Percentiles rank a stretch among this genome's conserved stretches.
These are phyloP conservation scores for Amphimedon queenslandica DNA, from an alignment of 37 sponge, comb jelly and placozoan genomes.

Conservation along the genomic window DNA sequence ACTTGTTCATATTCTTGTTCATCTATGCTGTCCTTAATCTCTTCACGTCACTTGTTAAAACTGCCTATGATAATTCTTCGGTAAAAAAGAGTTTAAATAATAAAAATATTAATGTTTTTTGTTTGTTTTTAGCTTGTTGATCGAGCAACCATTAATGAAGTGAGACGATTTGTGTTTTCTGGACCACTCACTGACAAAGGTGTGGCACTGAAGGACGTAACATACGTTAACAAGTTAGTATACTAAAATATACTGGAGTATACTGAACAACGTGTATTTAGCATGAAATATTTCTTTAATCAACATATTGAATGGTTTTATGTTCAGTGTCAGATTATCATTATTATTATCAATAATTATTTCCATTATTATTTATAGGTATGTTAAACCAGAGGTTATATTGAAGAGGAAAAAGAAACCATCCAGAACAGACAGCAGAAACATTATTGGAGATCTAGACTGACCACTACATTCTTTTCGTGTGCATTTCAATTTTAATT, in stretches of 20 bases:
- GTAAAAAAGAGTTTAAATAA: constrained; percentile 1
- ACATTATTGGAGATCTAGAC: not conserved
- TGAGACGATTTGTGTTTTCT: constrained; percentile 8
- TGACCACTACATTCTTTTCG: too few relatives aligned
- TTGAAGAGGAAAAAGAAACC: not conserved
- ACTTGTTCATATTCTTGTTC: constrained; percentile 40
- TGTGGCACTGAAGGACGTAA: constrained; percentile 12
- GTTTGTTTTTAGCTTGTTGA: not conserved
- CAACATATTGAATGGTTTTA: not conserved
- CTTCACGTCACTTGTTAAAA: constrained; percentile 44
- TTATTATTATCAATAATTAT: constrained; percentile 1
- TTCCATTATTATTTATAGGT: not conserved
- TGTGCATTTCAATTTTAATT: too few relatives aligned
- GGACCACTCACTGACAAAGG: constrained; percentile 9
- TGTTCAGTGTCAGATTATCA: not conserved
- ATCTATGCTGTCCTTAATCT: constrained; percentile 56
- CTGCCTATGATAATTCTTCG: constrained; percentile 40
- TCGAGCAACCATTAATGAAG: constrained; percentile 2
- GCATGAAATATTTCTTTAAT: not conserved
- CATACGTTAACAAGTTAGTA: not conserved
- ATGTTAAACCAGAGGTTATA: not conserved
- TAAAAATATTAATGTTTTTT: not conserved
- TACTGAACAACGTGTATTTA: not conserved
- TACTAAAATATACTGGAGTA: too few relatives aligned
- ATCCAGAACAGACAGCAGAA: not conserved